Evolutionary conservation across 2,113 vertebrate species (phyloP), one percentile per base, ranked within the genome.

Genomic region (Neolamprologus ventralis): DNA sequence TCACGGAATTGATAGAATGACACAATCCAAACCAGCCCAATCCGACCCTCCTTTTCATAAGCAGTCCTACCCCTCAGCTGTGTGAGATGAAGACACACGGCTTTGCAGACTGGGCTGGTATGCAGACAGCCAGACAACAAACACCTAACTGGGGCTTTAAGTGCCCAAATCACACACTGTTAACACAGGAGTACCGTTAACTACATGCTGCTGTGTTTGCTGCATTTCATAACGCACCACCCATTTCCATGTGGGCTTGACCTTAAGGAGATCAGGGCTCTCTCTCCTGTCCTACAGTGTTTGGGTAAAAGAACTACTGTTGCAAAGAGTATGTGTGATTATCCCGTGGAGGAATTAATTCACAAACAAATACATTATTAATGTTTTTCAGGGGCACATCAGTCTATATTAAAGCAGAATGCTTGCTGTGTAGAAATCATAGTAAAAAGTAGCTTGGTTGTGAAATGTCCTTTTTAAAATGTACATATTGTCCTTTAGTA

Each of bases 401-500:
- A 84, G 33, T 87, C 53, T 49, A 31, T 51, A 65, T 68, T 80
- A 86, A 21, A 90, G 55, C 65, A 78, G 83, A 85, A 45, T 4
- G 82, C 78, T 85, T 60, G 87, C 85, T 89, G 83, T 87, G 55
- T 88, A 86, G 65, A 81, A 89, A 75, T 54, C 33, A 28, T 78
- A 75, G 83, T 60, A 91, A 82, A 86, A 90, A 91, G 92, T 88
- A 94, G 90, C 90, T 89, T 89, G 89, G 81, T 83, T 86, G 10
- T 82, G 84, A 91, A 60, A 57, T 86, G 83, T 91, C 84, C 83
- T 91, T 94, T 89, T 93, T 87, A 55, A 94, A 88, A 85, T 91
- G 88, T 91, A 92, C 87, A 94, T 92, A 89, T 60, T 85, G 85
- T 85, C 91, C 92, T 95, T 95, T 91, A 94, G 91, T 93, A 91